Base-by-base conservation (phyloP, 2,888 invertebrate species). In the Drosophila nigricruria region DNA sequence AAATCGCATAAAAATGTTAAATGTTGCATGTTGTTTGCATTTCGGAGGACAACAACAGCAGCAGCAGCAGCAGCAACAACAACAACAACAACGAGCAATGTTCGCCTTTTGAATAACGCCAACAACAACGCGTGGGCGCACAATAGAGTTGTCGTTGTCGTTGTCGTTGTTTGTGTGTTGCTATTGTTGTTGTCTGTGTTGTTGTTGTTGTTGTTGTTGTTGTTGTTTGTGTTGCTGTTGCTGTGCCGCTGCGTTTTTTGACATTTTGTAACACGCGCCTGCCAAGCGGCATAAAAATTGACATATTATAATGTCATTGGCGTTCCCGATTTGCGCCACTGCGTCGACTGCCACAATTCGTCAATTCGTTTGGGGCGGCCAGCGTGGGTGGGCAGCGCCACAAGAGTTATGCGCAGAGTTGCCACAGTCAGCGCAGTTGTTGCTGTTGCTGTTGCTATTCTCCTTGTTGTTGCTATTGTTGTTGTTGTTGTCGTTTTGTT, bases 231-330 rank as follows among this genome's bases (percentile, higher is more conserved):
- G 60, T 63, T 63, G 69, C 61, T 75, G 54, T 14, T 66, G 67
- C 57, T 82, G 73, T 81, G 73, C 78, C 73, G 82, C 86, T 85
- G 86, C 63, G 86, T 85, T 82, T 87, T 80, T 80, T 83, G 88
- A 85, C 86, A 85, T 86, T 87, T 88, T 73, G 81, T 83, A 85
- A 87, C 86, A 86, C 86, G 85, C 85, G 84, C 81, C 86, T 87
- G 85, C 87, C 87, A 86, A 86, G 80, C 82, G 81, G 85, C 87
- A 88, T 88, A 81, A 86, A 89, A 89, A 89, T 87, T 89, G 89
- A 89, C 89, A 87, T 89, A 89, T 89, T 88, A 89, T 83, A 89
- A 89, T 87, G 88, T 89, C 87, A 89, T 86, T 77, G 83, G 83
- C 83, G 83, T 85, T 73, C 83, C 86, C 83, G 83, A 83, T 83